Conservation (phyloP, 2,888 invertebrate species). For the Malthinus seriepunctatus region DNA sequence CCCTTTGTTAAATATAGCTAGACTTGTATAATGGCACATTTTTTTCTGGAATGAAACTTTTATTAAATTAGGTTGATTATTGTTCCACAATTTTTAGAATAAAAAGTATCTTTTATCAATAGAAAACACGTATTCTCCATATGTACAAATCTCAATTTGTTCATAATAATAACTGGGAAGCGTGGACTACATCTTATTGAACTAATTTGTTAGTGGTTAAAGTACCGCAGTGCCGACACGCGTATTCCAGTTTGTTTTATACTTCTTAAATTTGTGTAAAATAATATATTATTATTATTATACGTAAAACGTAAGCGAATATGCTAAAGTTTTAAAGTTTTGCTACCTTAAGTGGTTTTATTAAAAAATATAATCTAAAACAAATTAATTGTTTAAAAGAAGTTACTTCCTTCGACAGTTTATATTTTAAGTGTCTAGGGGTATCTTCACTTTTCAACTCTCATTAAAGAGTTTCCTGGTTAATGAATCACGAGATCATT, state of each 20-base stretch:
- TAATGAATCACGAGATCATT: slow-evolving; percentile 52
- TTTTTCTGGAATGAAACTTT: not conserved
- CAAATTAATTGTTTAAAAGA: no score
- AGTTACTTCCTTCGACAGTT: slow-evolving; percentile 7
- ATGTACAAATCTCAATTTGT: slow-evolving; percentile 52
- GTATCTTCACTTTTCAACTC: slow-evolving; percentile 34
- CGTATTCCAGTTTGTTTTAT: slow-evolving; percentile 45
- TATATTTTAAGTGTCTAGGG: slow-evolving; percentile 20
- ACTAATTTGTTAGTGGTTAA: slow-evolving; percentile 56
- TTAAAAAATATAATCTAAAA: no score
- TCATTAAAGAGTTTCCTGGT: slow-evolving; percentile 50
- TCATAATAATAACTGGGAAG: slow-evolving; percentile 56
- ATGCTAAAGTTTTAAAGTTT: no score
- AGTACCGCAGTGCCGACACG: slow-evolving; percentile 45
- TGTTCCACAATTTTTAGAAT: slow-evolving; percentile 23
- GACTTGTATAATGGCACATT: not conserved
- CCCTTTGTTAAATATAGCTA: not conserved
- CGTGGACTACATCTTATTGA: slow-evolving; percentile 60
- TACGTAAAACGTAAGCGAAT: not conserved
- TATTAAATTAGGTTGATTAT: slow-evolving; percentile 25
- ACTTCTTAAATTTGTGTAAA: slow-evolving; percentile 32
- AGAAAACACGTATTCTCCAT: slow-evolving; percentile 51
- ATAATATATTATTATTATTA: not conserved
- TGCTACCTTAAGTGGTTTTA: no score
- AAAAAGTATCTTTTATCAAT: slow-evolving; percentile 39